Conservation (phyloP, 2,797 vertebrate species). For the Sebastes steindachneri region DNA sequence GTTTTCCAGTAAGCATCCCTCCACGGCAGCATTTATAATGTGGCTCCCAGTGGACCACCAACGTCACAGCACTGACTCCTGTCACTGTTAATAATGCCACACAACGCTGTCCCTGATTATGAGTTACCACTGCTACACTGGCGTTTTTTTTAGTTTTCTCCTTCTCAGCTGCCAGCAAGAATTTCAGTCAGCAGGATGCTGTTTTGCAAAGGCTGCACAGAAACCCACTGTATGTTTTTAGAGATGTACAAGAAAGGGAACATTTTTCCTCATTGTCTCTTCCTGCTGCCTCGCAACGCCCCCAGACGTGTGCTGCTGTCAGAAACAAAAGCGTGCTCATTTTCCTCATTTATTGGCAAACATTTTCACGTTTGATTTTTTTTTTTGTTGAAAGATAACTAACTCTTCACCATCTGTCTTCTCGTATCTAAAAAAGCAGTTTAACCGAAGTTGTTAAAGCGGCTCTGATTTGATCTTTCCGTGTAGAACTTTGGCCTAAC, state of each 20-base stretch:
- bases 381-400: slow-evolving; percentile 10
- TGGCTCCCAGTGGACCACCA: slow-evolving; percentile 56
- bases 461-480: slow-evolving; percentile 14
- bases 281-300: slow-evolving; percentile 29
- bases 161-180: slow-evolving; percentile 52
- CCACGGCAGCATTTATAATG: slow-evolving; percentile 44
- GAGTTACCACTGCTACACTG: slow-evolving; percentile 54
- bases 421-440: not conserved
- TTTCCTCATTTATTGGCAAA: slow-evolving; percentile 8
- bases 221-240: slow-evolving; percentile 30
- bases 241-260: slow-evolving; percentile 30
- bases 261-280: slow-evolving; percentile 19
- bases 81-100: slow-evolving; percentile 70
- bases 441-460: slow-evolving; percentile 23
- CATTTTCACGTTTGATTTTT: slow-evolving; percentile 11
- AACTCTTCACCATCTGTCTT: not conserved
- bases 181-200: slow-evolving; percentile 51
- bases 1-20: slow-evolving; percentile 41
- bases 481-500: slow-evolving; percentile 10
- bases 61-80: slow-evolving; percentile 60
- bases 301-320: slow-evolving; percentile 49
- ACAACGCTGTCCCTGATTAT: slow-evolving; percentile 53
- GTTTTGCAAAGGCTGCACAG: slow-evolving; percentile 36
- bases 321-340: slow-evolving; percentile 33
- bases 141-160: slow-evolving; percentile 14